Base-by-base conservation (phyloP, 2,797 vertebrate species). In the Furcifer pardalis region DNA sequence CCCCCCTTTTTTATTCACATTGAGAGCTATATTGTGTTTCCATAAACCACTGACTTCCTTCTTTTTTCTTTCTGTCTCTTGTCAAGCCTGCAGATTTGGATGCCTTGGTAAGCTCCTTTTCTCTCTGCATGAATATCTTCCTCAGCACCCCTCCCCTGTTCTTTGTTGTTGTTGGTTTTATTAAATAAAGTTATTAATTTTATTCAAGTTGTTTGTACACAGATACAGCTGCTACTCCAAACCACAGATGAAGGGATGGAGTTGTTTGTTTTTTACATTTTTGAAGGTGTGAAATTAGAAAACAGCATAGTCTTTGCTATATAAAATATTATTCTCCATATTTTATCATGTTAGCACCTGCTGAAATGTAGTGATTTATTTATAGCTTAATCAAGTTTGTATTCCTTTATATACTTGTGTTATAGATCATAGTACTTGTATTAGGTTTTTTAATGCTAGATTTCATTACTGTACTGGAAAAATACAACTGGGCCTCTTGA, bases 241-340 rank as follows among this genome's bases (percentile, higher is more conserved):
- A 91, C 84, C 91, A 92, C 88, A 92, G 91, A 90, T 95, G 95
- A 90, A 90, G 91, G 91, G 92, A 91, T 95, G 92, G 93, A 89
- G 94, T 96, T 94, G 94, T 94, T n/a, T 94, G 37, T 96, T 95
- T 96, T 96, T 97, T 97, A 96, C 96, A 96, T 96, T 97, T 97
- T 97, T 96, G 97, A 95, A 97, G 96, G 96, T 97, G 97, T 97
- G 97, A 97, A 97, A 95, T 96, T 97, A 97, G 97, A 98, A 98
- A 97, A 97, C 97, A 97, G 96, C 96, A 97, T 96, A 97, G 97
- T 95, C 94, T 95, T 95, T 95, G 91, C 92, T 93, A 91, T 80
- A 92, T 91, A 17, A 94, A 94, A 95, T 92, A 89, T 90, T 94
- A 86, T 92, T 94, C 91, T 40, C 85, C 91, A 82, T 82, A 88